These are phyloP conservation scores for Mellivora capensis DNA, from an alignment of 2,113 vertebrate genomes.

Conservation along the genomic window DNA sequence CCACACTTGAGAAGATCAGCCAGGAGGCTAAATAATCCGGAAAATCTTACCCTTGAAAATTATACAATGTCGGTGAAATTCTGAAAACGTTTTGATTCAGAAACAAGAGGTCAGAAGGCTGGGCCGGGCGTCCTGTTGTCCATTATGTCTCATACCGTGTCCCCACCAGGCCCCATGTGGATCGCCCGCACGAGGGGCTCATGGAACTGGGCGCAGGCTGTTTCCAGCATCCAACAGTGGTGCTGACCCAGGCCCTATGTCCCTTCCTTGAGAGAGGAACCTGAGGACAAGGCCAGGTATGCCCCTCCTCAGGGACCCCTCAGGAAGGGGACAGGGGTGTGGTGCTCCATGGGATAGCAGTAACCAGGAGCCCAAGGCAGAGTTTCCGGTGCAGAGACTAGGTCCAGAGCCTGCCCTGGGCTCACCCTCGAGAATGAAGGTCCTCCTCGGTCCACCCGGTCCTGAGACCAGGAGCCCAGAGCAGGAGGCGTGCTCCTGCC, in stretches of 20 bases:
- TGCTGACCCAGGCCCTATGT: fast-evolving
- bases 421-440: fast-evolving
- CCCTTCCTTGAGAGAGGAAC: not conserved
- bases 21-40: not conserved
- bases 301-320: no score
- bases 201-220: fast-evolving
- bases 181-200: fast-evolving
- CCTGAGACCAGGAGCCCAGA: not conserved
- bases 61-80: fast-evolving
- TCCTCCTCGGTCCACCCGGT: fast-evolving
- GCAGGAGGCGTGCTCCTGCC: not conserved
- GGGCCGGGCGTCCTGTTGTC: not conserved
- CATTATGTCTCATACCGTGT: fast-evolving
- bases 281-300: not conserved
- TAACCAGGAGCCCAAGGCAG: fast-evolving
- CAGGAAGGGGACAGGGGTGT: fast-evolving
- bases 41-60: not conserved
- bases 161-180: not conserved
- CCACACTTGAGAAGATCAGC: fast-evolving
- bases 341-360: not conserved
- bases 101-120: not conserved
- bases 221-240: fast-evolving
- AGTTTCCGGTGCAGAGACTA: fast-evolving
- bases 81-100: no score
- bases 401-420: fast-evolving